Evolutionary conservation across 2,113 vertebrate genomes (phyloP), one percentile per base, ranked within the genome.

Genomic region (Larimichthys crocea): DNA sequence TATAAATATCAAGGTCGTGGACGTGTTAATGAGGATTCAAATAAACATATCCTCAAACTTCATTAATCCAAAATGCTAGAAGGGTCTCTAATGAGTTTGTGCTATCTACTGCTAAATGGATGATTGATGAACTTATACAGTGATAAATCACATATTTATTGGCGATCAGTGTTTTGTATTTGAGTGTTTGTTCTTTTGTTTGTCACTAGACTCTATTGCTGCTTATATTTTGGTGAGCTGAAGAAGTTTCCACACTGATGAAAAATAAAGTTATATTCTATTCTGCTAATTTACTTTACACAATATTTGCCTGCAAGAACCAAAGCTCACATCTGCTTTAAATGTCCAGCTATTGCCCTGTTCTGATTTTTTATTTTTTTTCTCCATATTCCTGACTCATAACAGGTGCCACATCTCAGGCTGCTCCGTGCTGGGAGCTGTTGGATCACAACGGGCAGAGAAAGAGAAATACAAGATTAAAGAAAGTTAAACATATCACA

Each of bases 391-490:
- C 66, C 66, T 17, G 20, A 29, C 46, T 56, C 50, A 22, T 10
- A 26, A 49, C 48, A 79, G 65, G 48, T 44, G 79, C 53, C 52
- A 62, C 4, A 66, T 71, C 19, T 74, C n/a, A 65, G 20, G 19
- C 22, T 40, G 22, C 31, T 0, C 22, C 62, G 31, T 46, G 55
- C 71, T 55, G 63, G 1, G 48, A 40, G 56, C 66, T 56, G 29
- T 78, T 81, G 63, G 53, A 35, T 74, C 22, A 22, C 49, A 57
- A 29, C 19, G 6, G 11, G 17, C 3, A 24, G 55, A 29, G 55
- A 20, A 5, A 49, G 26, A 20, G 7, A 57, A 20, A 20, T 19
- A 20, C 20, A 61, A 2, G 59, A n/a, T 52, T 6, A 9, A 9
- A 15, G 49, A 31, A 46, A 44, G 5, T 19, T 12, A 48, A 44